Evolutionary conservation across 2,113 vertebrate genomes (phyloP).

Genomic region (Dipodomys spectabilis): DNA sequence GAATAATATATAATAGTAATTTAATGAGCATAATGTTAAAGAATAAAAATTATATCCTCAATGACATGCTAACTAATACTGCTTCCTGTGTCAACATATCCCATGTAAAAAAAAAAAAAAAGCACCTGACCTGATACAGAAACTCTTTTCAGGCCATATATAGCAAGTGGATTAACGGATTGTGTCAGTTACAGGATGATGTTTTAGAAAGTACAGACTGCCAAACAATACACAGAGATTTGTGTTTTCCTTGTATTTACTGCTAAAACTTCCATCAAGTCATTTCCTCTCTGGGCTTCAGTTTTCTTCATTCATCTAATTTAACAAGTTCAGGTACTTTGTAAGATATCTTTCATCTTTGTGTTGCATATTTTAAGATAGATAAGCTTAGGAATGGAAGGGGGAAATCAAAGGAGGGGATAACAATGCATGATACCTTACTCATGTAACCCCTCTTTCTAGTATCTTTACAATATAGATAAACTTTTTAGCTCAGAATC

Average conservation of each 20-base stretch:
- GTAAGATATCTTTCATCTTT: background rate
- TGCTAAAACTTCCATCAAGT: background rate
- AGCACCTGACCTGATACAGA: background rate
- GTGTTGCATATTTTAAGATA: conserved; percentile 29
- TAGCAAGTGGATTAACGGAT: background rate
- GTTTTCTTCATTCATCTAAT: background rate
- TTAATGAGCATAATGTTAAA: background rate
- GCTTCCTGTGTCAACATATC: background rate
- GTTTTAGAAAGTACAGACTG: background rate
- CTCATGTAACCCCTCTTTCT: too few relatives aligned
- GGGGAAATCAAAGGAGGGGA: too few relatives aligned
- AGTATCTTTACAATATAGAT: too few relatives aligned
- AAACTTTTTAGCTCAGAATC: background rate
- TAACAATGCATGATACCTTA: too few relatives aligned
- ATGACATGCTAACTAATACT: background rate
- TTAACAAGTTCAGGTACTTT: background rate
- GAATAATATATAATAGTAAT: background rate
- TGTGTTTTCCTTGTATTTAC: background rate
- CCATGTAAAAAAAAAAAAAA: background rate
- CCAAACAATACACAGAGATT: background rate
- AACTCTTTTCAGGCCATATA: background rate
- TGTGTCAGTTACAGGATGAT: background rate
- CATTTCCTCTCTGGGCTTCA: background rate
- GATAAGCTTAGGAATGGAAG: background rate
- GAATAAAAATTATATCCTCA: background rate